Percentiles rank a stretch among this genome's conserved stretches.
Evolutionary conservation across 2,113 vertebrate genomes (phyloP).

Genomic region (Falcunculus frontatus): DNA sequence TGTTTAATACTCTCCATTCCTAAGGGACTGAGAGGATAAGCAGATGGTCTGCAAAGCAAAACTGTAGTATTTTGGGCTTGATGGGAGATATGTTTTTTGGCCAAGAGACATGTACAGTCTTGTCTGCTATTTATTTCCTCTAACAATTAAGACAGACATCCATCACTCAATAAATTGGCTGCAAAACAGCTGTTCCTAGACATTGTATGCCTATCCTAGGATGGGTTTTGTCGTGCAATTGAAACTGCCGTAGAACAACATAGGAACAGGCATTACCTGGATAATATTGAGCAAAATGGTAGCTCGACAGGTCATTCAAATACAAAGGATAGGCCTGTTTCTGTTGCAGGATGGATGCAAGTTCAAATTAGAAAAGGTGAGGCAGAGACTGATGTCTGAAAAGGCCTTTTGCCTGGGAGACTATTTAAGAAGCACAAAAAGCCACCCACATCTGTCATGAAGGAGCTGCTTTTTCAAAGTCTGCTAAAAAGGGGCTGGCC

Average conservation of each 20-base stretch:
- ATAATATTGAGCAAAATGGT: neutral
- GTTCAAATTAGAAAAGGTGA: neutral
- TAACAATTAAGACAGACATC: neutral
- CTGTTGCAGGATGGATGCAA: neutral
- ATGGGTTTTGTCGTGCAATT: neutral
- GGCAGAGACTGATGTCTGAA: neutral
- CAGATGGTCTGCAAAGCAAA: neutral
- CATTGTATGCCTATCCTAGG: neutral
- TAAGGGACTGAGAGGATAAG: neutral
- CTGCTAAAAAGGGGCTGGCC: constrained; percentile 14
- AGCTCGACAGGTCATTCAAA: neutral
- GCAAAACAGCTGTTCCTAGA: neutral
- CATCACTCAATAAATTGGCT: neutral
- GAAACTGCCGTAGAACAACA: neutral
- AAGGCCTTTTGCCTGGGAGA: neutral
- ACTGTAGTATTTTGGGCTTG: neutral
- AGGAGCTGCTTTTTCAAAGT: constrained; percentile 21
- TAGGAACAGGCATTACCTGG: neutral
- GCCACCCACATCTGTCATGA: neutral
- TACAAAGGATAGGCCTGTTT: neutral
- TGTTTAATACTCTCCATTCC: neutral
- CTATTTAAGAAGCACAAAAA: neutral
- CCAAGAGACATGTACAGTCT: neutral
- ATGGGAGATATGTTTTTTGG: neutral
- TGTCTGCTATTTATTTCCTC: neutral